phyloP scores from a whole-genome alignment of 1,140 invertebrate genomes.

The Bombus fervidus region DNA sequence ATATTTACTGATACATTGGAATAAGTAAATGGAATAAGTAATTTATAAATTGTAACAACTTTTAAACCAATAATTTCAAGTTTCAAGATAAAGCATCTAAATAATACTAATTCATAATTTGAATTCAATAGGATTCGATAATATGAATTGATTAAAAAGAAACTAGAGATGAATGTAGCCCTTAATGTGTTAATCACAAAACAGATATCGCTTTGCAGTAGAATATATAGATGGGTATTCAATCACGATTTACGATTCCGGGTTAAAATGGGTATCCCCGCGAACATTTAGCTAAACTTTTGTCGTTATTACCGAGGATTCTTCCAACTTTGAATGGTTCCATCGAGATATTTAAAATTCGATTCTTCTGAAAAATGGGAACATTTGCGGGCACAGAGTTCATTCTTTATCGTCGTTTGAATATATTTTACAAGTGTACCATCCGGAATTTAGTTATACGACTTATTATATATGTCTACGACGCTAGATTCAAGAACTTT shows the following conservation, averaged over 20 bases:
- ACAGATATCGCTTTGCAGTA: not conserved
- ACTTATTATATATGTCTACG: conserved; percentile 1
- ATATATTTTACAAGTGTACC: conserved; percentile 11
- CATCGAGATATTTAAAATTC: conserved; percentile 37
- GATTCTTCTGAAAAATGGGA: conserved; percentile 13
- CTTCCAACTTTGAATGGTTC: conserved; percentile 47
- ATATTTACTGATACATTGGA: no score
- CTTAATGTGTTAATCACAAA: not conserved
- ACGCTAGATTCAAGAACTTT: not conserved
- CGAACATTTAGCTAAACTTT: conserved; percentile 23
- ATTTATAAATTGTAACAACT: no score
- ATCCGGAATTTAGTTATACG: conserved; percentile 1
- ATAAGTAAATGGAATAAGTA: no score
- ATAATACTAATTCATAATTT: no score
- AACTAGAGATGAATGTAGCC: not conserved
- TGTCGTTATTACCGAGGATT: conserved; percentile 32
- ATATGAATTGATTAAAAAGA: no score
- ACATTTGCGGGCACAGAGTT: conserved; percentile 4
- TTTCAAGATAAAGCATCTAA: no score
- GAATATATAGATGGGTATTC: not conserved
- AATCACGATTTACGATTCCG: conserved; percentile 12
- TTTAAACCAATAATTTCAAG: no score
- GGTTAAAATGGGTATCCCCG: conserved; percentile 1
- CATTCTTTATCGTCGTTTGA: conserved; percentile 26
- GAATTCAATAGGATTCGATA: no score